A percentile compares a stretch with the other conserved stretches of the same genome.
Evolutionary conservation across 1,140 invertebrate species (phyloP).

Genomic region (Phortica variegata): DNA sequence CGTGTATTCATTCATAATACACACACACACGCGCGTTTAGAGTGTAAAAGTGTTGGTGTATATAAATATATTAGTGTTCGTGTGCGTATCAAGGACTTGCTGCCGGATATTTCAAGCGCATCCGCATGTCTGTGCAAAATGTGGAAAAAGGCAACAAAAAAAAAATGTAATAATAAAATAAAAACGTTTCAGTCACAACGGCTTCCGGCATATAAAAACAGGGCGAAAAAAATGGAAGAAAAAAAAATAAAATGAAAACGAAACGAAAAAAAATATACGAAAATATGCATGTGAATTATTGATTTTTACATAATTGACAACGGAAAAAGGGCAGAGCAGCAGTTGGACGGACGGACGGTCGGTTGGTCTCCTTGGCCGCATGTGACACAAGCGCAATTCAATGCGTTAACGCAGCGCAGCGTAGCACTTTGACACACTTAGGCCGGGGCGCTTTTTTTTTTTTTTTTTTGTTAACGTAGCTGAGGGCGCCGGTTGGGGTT

Average conservation of each 20-base stretch:
- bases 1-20: no score
- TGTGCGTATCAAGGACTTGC: slow-evolving; percentile 10
- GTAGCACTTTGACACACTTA: not conserved
- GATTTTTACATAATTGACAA: slow-evolving; percentile 33
- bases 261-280: slow-evolving; percentile 37
- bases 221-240: not conserved
- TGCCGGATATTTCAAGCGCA: slow-evolving; percentile 47
- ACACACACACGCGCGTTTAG: no score
- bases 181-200: no score
- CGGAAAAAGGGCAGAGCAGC: not conserved
- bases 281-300: slow-evolving; percentile 37
- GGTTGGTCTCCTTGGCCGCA: no score
- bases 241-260: slow-evolving; percentile 11
- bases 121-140: slow-evolving; percentile 25
- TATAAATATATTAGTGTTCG: slow-evolving; percentile 9
- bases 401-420: not conserved
- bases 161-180: no score
- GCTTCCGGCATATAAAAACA: no score
- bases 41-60: slow-evolving; percentile 7
- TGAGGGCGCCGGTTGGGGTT: no score
- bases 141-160: no score
- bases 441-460: no score
- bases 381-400: no score
- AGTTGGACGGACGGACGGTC: no score
- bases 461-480: no score